Evolutionary conservation across 2,113 vertebrate genomes (phyloP).

Genomic region (Leucopsar rothschildi): DNA sequence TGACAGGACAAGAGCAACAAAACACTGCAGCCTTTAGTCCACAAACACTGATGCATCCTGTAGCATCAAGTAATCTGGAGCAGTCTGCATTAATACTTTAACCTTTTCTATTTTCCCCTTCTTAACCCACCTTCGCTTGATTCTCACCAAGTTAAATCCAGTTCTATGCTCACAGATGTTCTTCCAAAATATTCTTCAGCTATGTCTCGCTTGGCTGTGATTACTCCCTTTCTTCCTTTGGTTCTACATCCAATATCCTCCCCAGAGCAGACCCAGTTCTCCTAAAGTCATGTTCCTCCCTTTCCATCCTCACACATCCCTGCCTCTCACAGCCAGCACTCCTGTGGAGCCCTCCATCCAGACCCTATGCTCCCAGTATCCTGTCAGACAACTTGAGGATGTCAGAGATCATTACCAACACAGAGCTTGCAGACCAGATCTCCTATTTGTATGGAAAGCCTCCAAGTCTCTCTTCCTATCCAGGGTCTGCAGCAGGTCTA

Average conservation of each 20-base stretch:
- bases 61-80: neutral
- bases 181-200: neutral
- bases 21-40: neutral
- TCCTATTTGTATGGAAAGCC: neutral
- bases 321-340: neutral
- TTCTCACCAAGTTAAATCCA: neutral
- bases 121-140: neutral
- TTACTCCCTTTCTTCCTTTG: neutral
- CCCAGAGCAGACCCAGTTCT: neutral
- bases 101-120: neutral
- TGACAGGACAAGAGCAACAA: neutral
- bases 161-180: neutral
- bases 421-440: neutral
- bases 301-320: neutral
- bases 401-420: neutral
- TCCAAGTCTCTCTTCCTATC: neutral
- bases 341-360: neutral
- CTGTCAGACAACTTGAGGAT: neutral
- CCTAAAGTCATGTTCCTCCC: fast-evolving
- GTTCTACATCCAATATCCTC: neutral
- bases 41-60: neutral
- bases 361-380: neutral
- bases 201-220: neutral
- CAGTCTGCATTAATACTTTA: neutral
- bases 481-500: neutral